These are phyloP conservation scores for Mormyrus iriodes DNA, from an alignment of 2,113 vertebrate genomes.

Conservation along the genomic window DNA sequence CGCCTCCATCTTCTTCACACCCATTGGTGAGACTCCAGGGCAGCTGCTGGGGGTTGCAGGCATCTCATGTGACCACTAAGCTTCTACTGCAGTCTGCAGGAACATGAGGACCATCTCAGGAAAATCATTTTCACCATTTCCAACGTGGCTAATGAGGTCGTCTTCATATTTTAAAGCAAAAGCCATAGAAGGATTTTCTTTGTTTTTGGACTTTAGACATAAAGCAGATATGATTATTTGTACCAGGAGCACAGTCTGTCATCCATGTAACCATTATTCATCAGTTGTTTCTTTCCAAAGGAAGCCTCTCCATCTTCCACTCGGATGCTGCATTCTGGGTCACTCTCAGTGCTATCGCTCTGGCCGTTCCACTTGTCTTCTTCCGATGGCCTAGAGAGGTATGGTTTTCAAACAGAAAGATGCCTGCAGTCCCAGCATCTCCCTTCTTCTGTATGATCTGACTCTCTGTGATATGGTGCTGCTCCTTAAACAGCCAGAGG, in stretches of 20 bases:
- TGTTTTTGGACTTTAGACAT: background rate
- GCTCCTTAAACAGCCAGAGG: background rate
- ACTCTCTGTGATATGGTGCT: background rate
- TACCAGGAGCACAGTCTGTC: background rate
- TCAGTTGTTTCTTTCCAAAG: constrained; percentile 47
- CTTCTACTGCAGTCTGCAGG: background rate
- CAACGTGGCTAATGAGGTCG: too few species aligned
- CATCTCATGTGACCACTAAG: background rate
- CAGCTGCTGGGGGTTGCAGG: background rate
- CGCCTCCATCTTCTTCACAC: constrained; percentile 73
- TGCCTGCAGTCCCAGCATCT: background rate
- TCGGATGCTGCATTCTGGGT: constrained; percentile 80
- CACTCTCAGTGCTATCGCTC: constrained; percentile 68
- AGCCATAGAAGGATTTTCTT: too few species aligned
- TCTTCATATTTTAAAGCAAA: too few species aligned
- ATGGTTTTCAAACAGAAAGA: background rate
- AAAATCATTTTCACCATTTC: background rate
- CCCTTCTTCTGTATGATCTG: background rate
- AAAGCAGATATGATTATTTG: background rate
- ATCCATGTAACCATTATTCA: too few species aligned
- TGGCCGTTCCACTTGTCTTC: constrained; percentile 71
- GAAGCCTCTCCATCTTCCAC: constrained; percentile 70
- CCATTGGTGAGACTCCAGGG: constrained; percentile 66
- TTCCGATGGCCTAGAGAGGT: constrained; percentile 83
- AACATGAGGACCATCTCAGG: background rate